Evolutionary conservation across 2,113 vertebrate species (phyloP).

Genomic region (Pipa parva): DNA sequence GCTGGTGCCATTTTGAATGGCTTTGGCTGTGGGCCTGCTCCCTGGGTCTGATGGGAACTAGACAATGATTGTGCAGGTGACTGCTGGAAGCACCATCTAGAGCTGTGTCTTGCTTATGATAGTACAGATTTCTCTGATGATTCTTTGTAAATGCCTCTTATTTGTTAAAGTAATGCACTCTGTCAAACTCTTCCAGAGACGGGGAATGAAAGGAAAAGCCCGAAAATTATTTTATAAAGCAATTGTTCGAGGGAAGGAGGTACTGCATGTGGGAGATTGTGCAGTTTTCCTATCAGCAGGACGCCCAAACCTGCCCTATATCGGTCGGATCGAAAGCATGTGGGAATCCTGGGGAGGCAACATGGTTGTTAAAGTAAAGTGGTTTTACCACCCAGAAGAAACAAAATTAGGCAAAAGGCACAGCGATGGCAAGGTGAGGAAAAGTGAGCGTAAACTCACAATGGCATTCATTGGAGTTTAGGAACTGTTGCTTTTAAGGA

Average conservation of each 20-base stretch:
- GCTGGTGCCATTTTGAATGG: too few relatives aligned
- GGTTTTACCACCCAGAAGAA: slow-evolving; percentile 98
- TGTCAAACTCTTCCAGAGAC: slow-evolving; percentile 63
- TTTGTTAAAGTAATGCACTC: not conserved
- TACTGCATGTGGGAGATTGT: slow-evolving; percentile 85
- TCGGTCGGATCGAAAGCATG: slow-evolving; percentile 93
- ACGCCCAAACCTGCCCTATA: slow-evolving; percentile 87
- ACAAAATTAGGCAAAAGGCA: slow-evolving; percentile 89
- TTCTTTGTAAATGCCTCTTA: not conserved
- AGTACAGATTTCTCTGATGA: too few relatives aligned
- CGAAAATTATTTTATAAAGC: slow-evolving; percentile 96
- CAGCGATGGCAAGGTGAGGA: slow-evolving; percentile 85
- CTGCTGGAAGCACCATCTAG: too few relatives aligned
- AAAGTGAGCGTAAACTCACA: not conserved
- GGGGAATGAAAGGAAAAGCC: slow-evolving; percentile 94
- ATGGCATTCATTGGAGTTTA: not conserved
- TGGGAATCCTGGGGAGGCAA: slow-evolving; percentile 96
- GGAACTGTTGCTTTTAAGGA: not conserved
- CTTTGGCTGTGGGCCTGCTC: not conserved
- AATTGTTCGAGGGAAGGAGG: slow-evolving; percentile 88
- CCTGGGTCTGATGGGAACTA: too few relatives aligned
- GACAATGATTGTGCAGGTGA: too few relatives aligned
- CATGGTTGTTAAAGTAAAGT: slow-evolving; percentile 97
- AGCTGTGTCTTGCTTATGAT: too few relatives aligned
- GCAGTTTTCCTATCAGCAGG: slow-evolving; percentile 94